Evolutionary conservation across 2,888 invertebrate species (phyloP), one percentile per base, ranked within the genome.

Genomic region (Halictus ligatus): DNA sequence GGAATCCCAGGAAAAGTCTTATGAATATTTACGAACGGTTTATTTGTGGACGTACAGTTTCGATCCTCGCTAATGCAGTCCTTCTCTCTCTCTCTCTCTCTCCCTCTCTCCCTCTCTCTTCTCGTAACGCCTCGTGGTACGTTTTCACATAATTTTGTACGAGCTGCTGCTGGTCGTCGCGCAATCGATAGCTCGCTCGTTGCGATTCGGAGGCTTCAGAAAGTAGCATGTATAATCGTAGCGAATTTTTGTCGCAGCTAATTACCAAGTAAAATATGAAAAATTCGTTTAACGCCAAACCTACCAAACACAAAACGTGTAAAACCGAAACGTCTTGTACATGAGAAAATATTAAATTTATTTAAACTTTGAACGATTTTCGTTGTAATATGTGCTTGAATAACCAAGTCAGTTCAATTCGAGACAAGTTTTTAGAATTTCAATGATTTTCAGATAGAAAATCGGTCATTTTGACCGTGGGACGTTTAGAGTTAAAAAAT

Each of bases 11-110:
- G 64, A 77, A 78, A 86, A 85, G 80, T 81, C 90, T 85, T 87
- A 93, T 92, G 92, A 92, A 93, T 93, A 93, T 93, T 93, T 93
- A 92, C 90, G 89, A 92, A 91, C 85, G 85, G 88, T 92, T 92
- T 89, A 91, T 90, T 90, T 83, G 81, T 76, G 75, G 75, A 83
- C 80, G 85, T 60, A 29, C 84, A 91, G 89, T 90, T 92, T 91
- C 91, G 89, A 91, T 92, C 88, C 86, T 76, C 43, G 25, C 58
- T 18, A 46, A 18, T 46, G 54, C 75, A 25, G 67, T 5, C 40
- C 7, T 48, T n/a, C 71, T 46, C 18, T 50, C 29, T 35, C 21
- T 60, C 4, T 60, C 60, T 1, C 15, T 29, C 5, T 5, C 25
- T 15, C 15, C 29, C 21, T 10, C 25, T 10, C 7, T n/a, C n/a